phyloP scores from a whole-genome alignment of 1,140 invertebrate genomes.

The Megalopta genalis region DNA sequence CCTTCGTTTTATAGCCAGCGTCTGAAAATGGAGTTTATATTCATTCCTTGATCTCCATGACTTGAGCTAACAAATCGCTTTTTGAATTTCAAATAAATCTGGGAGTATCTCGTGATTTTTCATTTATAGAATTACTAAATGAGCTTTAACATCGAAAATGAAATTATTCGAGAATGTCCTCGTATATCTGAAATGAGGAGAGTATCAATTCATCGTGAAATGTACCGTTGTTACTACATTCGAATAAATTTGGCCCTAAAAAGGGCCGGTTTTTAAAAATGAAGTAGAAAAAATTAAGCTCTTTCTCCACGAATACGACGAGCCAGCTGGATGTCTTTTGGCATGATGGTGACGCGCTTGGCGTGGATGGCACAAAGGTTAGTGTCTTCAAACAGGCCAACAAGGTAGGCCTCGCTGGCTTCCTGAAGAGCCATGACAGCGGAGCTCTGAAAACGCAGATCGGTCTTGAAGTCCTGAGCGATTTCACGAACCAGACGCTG shows the following conservation, averaged over 20 bases:
- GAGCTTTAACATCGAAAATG: too few species aligned
- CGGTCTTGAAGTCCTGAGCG: constrained; percentile 55
- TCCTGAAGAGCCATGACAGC: constrained; percentile 56
- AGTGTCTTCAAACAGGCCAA: constrained; percentile 56
- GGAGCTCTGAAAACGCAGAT: constrained; percentile 52
- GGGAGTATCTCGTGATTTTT: too few species aligned
- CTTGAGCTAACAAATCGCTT: too few species aligned
- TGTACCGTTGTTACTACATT: background rate
- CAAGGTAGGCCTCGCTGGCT: constrained; percentile 56
- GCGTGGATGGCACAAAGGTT: constrained; percentile 57
- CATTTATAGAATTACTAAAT: too few species aligned
- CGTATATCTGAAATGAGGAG: too few species aligned
- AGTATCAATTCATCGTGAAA: too few species aligned
- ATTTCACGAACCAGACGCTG: constrained; percentile 57
- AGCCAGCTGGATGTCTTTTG: constrained; percentile 55
- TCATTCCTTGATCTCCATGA: too few species aligned
- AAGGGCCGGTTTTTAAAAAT: background rate
- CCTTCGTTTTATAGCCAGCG: too few species aligned
- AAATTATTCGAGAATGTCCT: too few species aligned
- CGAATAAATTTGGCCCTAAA: background rate
- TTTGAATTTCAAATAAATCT: too few species aligned
- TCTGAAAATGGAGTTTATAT: too few species aligned
- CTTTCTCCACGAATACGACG: constrained; percentile 49
- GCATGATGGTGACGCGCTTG: constrained; percentile 56
- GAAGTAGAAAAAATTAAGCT: constrained; percentile 37